Percentiles rank a stretch among this genome's conserved stretches.
phyloP scores from a whole-genome alignment of 2,113 vertebrate species.

The Tiliqua scincoides region DNA sequence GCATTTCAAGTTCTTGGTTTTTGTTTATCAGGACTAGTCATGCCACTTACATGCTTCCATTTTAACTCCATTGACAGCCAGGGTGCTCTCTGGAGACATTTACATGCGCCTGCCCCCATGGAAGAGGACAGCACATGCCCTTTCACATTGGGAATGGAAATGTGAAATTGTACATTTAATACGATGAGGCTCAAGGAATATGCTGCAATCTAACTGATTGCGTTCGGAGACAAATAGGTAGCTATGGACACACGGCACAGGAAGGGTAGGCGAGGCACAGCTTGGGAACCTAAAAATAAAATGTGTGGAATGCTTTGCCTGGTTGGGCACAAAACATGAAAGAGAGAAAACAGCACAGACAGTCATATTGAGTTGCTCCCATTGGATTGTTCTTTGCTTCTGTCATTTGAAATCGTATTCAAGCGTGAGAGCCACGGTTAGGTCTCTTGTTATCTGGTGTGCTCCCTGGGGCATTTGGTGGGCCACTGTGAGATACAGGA shows the following conservation, averaged over 20 bases:
- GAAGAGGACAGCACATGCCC: conserved; percentile 1
- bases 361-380: no score
- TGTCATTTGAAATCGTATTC: no score
- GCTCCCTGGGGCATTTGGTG: no score
- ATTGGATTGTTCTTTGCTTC: background rate
- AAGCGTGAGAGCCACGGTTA: no score
- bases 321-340: background rate
- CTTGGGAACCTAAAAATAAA: background rate
- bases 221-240: background rate
- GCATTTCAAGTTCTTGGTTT: conserved; percentile 3
- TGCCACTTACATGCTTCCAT: conserved; percentile 25
- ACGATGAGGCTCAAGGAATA: background rate
- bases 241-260: background rate
- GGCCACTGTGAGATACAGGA: no score
- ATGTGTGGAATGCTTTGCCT: background rate
- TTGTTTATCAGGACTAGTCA: conserved; percentile 46
- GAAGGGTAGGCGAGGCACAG: background rate
- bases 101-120: background rate
- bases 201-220: background rate
- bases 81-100: conserved; percentile 33
- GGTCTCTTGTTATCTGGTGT: no score
- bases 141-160: conserved; percentile 39
- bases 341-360: background rate
- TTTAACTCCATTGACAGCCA: conserved; percentile 4
- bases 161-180: background rate